These are phyloP conservation scores for Seison nebaliae DNA, from an alignment of 1,140 invertebrate species.

Conservation along the genomic window DNA sequence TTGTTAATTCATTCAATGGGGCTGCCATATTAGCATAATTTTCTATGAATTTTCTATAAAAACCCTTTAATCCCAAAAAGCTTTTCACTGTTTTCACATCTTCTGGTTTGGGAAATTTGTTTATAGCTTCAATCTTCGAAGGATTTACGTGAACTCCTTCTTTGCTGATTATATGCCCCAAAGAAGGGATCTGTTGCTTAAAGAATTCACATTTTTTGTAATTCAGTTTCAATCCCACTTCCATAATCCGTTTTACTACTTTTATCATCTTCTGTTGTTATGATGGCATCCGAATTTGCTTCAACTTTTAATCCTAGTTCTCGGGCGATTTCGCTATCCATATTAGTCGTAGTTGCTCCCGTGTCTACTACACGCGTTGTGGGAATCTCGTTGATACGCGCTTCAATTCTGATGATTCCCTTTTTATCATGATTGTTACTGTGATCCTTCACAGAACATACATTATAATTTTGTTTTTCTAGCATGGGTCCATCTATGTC, in stretches of 20 bases:
- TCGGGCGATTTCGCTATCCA: too few relatives aligned
- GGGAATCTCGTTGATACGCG: too few relatives aligned
- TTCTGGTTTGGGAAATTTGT: conserved; percentile 9
- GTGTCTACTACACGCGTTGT: too few relatives aligned
- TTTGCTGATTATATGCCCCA: conserved; percentile 18
- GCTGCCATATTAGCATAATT: conserved; percentile 14
- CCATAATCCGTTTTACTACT: conserved; percentile 20
- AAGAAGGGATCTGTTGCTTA: conserved; percentile 19
- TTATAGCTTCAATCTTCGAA: conserved; percentile 8
- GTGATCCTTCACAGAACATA: too few relatives aligned
- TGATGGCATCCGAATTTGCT: too few relatives aligned
- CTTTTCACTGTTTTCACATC: conserved; percentile 12
- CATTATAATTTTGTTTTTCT: too few relatives aligned
- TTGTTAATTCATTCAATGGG: conserved; percentile 19
- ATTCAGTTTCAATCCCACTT: conserved; percentile 27
- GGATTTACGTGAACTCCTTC: conserved; percentile 10
- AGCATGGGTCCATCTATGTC: too few relatives aligned
- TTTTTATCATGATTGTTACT: too few relatives aligned
- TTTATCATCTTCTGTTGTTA: too few relatives aligned
- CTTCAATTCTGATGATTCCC: too few relatives aligned
- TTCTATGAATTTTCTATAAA: conserved; percentile 15
- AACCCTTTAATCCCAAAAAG: conserved; percentile 14
- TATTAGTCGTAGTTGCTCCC: too few relatives aligned
- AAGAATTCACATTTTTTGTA: conserved; percentile 27
- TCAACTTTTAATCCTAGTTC: too few relatives aligned